Percentiles rank a stretch among this genome's conserved stretches.
These are phyloP conservation scores for Erebia aethiops DNA, from an alignment of 2,888 invertebrate genomes.

Conservation along the genomic window DNA sequence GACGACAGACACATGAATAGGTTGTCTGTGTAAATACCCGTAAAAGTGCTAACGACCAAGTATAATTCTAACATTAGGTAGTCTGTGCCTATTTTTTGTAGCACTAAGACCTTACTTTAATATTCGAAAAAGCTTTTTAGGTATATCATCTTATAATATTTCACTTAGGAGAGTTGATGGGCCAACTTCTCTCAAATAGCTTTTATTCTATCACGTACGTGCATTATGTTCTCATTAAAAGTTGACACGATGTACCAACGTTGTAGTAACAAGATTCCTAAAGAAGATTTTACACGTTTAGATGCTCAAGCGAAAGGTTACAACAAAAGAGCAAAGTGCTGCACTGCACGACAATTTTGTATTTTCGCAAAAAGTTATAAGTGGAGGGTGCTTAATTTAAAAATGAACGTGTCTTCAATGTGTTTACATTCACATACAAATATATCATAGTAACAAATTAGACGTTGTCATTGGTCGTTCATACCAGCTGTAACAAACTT, in stretches of 20 bases:
- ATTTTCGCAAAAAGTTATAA: background rate
- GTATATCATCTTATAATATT: background rate
- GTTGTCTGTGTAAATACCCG: no score
- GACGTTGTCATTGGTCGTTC: no score
- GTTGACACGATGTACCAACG: conserved; percentile 27
- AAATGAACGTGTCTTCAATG: no score
- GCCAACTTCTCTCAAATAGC: conserved; percentile 1
- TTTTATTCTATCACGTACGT: background rate
- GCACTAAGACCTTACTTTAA: background rate
- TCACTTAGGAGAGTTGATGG: conserved; percentile 7
- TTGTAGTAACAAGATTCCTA: conserved; percentile 17
- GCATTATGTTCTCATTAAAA: conserved; percentile 31
- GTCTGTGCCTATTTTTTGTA: background rate
- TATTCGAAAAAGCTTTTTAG: background rate
- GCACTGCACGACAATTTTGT: background rate
- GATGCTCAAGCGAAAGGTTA: background rate
- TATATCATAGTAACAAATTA: no score
- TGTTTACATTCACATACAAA: no score
- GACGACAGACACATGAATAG: no score
- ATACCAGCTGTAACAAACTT: no score
- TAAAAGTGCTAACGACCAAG: no score
- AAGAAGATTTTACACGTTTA: conserved; percentile 1
- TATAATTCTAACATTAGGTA: no score
- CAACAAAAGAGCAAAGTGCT: background rate
- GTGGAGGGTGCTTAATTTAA: no score